These are phyloP conservation scores for Thelaira solivaga DNA, from an alignment of 2,888 invertebrate species.

Conservation along the genomic window DNA sequence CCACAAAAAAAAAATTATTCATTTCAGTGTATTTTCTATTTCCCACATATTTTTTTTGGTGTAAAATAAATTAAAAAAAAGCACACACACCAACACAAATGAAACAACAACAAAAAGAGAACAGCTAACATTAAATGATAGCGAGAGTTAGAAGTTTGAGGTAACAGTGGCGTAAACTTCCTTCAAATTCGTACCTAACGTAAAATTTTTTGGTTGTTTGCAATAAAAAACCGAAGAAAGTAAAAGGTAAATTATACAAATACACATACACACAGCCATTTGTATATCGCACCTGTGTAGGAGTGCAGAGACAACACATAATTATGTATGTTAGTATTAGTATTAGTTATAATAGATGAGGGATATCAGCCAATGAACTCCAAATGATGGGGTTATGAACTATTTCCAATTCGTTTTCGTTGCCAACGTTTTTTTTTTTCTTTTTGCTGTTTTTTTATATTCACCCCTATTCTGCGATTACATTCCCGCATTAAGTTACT, in stretches of 20 bases:
- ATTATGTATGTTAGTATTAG: slow-evolving; percentile 35
- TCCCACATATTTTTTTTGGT: neutral
- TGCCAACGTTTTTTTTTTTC: slow-evolving; percentile 44
- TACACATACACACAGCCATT: neutral
- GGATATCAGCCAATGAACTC: slow-evolving; percentile 64
- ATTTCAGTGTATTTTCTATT: neutral
- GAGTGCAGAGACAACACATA: too few species aligned
- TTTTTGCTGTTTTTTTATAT: slow-evolving; percentile 11
- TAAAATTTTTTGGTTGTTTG: too few species aligned
- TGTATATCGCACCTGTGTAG: neutral
- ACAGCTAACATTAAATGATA: neutral
- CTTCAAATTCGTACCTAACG: too few species aligned
- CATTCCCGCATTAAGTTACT: too few species aligned
- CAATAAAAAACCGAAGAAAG: slow-evolving; percentile 1
- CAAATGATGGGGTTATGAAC: slow-evolving; percentile 56
- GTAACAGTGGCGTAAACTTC: neutral
- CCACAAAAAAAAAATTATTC: too few species aligned
- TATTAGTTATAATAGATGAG: slow-evolving; percentile 30
- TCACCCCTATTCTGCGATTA: too few species aligned
- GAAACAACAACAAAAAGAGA: neutral
- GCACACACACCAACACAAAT: neutral
- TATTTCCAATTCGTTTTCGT: slow-evolving; percentile 42
- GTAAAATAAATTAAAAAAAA: too few species aligned
- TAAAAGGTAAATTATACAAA: slow-evolving; percentile 41
- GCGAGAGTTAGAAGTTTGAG: neutral